Evolutionary conservation across 1,140 invertebrate genomes (phyloP), one percentile per base, ranked within the genome.

Genomic region (Ericerus pela): DNA sequence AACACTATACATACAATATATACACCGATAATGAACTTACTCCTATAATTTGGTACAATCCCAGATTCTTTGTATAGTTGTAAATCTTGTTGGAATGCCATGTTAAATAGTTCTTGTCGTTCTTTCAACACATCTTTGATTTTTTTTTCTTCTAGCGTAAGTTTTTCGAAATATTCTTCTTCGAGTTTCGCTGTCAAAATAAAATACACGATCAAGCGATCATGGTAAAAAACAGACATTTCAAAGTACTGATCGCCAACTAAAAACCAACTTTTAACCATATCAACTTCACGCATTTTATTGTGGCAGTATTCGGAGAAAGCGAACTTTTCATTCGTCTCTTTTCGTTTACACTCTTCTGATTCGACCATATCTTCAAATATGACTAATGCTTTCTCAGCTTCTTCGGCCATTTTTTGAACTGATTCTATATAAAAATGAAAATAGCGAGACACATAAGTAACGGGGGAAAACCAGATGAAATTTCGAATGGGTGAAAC

Each of bases 301-400:
- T 14, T 18, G 22, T 47, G 10, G 4, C 22, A 24, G 41, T 47
- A 47, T 24, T 16, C 16, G 26, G 41, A 8, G 26, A 47, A 47
- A 3, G 11, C 11, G 14, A 47, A 47, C 4, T 24, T 18, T 47
- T 47, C 41, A 24, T 47, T 24, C 8, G 26, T 14, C 26, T 47
- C 41, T 22, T 47, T 47, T 16, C 26, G 41, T 24, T 20, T 47
- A 18, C 22, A 24, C 26, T 47, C 41, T 47, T 47, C 41, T 12
- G 4, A 10, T 47, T 47, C 41, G 20, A 47, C 41, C 11, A 47
- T 47, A 47, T 47, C 41, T 47, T 47, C 41, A 22, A 47, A 47
- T 5, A 47, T 22, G 2, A 47, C 20, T 4, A 47, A 24, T 10
- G 26, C 22, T 4, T 47, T 24, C 26, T 47, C 41, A 14, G 26